Conservation (phyloP, 2,113 vertebrate species). For the Alaudala cheleensis region DNA sequence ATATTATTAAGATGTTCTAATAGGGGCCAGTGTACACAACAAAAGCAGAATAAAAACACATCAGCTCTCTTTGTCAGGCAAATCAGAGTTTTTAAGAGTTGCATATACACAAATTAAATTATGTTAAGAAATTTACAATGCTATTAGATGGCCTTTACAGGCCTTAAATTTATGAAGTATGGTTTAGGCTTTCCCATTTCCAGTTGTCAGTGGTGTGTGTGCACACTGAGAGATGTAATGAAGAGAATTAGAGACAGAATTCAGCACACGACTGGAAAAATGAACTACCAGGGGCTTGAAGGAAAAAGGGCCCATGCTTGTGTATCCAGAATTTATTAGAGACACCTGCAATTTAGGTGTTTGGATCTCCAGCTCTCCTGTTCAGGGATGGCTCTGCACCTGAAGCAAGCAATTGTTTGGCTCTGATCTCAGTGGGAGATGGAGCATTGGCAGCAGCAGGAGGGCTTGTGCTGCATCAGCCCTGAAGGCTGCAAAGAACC, state of each 20-base stretch:
- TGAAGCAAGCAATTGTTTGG: background rate
- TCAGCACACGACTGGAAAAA: background rate
- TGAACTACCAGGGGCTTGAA: background rate
- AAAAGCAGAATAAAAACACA: constrained; percentile 44
- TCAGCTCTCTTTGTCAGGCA: constrained; percentile 29
- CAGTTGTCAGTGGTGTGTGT: background rate
- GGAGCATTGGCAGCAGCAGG: background rate
- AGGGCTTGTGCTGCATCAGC: background rate
- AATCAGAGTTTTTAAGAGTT: constrained; percentile 48
- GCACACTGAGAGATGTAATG: background rate
- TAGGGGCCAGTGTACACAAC: constrained; percentile 32
- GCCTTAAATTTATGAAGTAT: constrained; percentile 12
- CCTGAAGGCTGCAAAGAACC: background rate
- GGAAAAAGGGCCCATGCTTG: background rate
- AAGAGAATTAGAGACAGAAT: background rate
- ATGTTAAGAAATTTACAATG: constrained; percentile 25
- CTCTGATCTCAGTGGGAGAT: accelerated
- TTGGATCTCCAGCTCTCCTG: background rate
- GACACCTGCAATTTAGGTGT: too few relatives aligned
- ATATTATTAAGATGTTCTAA: constrained; percentile 35
- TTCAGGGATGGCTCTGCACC: background rate
- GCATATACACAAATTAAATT: constrained; percentile 37
- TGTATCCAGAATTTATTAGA: background rate
- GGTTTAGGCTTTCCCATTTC: background rate
- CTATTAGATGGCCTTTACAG: constrained; percentile 34